Evolutionary conservation across 1,140 invertebrate species (phyloP), one percentile per base, ranked within the genome.

Genomic region (Pseudomyrmex dendroicus): DNA sequence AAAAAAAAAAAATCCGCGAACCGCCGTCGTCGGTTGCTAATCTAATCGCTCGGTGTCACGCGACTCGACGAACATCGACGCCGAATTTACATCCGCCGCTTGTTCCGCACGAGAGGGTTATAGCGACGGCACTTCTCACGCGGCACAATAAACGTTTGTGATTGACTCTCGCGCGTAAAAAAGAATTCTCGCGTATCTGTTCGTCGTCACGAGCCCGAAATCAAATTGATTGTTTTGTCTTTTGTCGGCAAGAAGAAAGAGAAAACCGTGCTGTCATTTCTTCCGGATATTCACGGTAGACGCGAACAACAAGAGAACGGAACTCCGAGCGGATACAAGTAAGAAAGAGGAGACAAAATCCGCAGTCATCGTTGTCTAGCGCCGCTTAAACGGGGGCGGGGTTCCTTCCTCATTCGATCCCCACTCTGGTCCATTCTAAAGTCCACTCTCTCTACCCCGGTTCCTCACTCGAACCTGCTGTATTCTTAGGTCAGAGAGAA

Each of bases 401-500:
- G 73, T 89, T 85, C 73, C 59, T 35, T 44, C 50, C 54, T 73
- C 61, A 59, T 73, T 86, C 86, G 68, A 77, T 67, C 82, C 73
- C 68, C 61, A 61, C 86, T 74, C 61, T 78, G 62, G 54, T 80
- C 83, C 74, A 73, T 73, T 66, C 63, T 82, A 35, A 44, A 83
- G 77, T 86, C 91, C 90, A 91, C 92, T 90, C 86, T 90, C 86
- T 91, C 90, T 13, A 52, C 50, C 50, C 90, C 90, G 89, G 66
- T n/a, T 62, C 44, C 63, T 77, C 90, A 87, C 87, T 91, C 84
- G 82, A 89, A 80, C 73, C 88, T 87, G 84, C n/a, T 90, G 91
- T 94, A 92, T 94, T 93, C 92, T 93, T 92, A 91, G 91, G 90
- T 92, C 90, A 90, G 91, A 66, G 87, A 91, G 93, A 90, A 90